Conservation (phyloP, 2,888 invertebrate species). For the Polyploca ridens region DNA sequence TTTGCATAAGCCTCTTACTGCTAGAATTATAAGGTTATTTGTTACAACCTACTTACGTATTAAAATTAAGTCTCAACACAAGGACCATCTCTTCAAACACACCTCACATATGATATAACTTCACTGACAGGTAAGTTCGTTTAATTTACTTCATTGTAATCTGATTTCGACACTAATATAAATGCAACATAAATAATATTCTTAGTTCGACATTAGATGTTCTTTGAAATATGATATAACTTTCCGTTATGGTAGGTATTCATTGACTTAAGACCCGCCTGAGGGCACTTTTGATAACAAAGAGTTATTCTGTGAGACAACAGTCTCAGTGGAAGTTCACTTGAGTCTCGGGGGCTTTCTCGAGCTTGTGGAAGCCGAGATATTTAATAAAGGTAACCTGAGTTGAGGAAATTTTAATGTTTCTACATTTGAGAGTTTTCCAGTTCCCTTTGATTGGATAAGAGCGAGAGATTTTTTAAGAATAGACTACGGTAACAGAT, state of each 20-base stretch:
- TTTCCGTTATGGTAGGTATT: neutral
- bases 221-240: neutral
- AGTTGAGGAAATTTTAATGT: neutral
- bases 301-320: constrained; percentile 8
- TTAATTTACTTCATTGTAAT: no score
- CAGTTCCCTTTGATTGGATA: neutral
- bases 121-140: no score
- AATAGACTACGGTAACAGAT: no score
- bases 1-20: neutral
- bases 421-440: neutral
- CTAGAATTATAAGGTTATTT: neutral
- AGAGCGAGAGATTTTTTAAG: no score
- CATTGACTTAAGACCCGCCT: neutral
- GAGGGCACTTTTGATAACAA: constrained; percentile 9
- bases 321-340: constrained; percentile 5
- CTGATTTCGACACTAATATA: no score
- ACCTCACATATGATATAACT: no score
- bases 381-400: constrained; percentile 8
- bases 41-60: neutral
- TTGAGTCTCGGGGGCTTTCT: constrained; percentile 7
- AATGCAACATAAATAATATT: neutral
- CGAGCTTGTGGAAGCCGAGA: neutral
- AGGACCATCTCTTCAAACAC: no score
- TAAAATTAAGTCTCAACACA: no score
- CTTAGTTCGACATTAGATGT: neutral